These are phyloP conservation scores for Sinella curviseta DNA, from an alignment of 1,140 invertebrate genomes.

Conservation along the genomic window DNA sequence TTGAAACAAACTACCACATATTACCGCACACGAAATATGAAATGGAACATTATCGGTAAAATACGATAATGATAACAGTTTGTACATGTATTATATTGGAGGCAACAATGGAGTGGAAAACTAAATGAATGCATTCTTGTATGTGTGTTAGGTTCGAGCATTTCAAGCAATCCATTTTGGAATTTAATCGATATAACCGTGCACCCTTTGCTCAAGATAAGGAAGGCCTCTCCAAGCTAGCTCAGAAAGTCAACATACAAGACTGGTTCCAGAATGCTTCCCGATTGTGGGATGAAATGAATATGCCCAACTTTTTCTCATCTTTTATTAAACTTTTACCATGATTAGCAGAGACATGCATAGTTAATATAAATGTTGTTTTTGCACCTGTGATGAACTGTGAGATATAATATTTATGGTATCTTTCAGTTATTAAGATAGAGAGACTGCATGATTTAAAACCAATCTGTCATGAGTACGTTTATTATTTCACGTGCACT, in stretches of 20 bases:
- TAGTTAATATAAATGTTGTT: background rate
- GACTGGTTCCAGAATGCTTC: slow-evolving; percentile 33
- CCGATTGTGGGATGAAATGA: slow-evolving; percentile 39
- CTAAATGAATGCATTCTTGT: background rate
- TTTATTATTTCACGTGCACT: too few relatives aligned
- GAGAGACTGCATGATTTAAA: too few relatives aligned
- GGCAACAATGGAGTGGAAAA: too few relatives aligned
- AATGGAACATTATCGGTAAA: slow-evolving; percentile 16
- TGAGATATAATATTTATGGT: background rate
- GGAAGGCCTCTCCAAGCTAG: slow-evolving; percentile 19
- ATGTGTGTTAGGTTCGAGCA: slow-evolving; percentile 27
- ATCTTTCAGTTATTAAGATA: too few relatives aligned
- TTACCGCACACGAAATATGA: slow-evolving; percentile 38
- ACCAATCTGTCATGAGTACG: too few relatives aligned
- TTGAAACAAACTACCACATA: slow-evolving; percentile 30
- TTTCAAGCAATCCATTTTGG: slow-evolving; percentile 27
- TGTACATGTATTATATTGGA: background rate
- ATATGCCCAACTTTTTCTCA: slow-evolving; percentile 30
- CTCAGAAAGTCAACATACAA: slow-evolving; percentile 30
- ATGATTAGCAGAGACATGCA: background rate
- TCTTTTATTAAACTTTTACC: slow-evolving; percentile 40
- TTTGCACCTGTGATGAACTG: background rate
- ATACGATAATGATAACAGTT: background rate
- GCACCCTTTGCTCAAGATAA: slow-evolving; percentile 23
- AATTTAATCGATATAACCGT: slow-evolving; percentile 38